phyloP scores from a whole-genome alignment of 2,113 vertebrate species.

The Microcebus ravelobensis region DNA sequence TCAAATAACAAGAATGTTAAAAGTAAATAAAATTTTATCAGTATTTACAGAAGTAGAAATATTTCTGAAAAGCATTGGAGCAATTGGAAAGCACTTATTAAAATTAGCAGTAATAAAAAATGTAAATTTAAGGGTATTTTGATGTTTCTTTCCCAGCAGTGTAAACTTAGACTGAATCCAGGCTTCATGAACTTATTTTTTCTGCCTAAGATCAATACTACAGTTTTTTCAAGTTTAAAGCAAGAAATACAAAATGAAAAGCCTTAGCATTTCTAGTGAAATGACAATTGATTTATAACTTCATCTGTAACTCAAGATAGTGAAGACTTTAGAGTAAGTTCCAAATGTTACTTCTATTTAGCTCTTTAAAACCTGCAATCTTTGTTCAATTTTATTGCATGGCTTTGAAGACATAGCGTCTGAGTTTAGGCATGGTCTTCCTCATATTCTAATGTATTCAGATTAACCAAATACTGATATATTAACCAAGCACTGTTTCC shows the following conservation, averaged over 20 bases:
- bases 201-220: background rate
- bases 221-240: background rate
- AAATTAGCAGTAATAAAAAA: background rate
- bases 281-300: background rate
- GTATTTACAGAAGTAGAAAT: background rate
- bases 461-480: background rate
- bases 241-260: background rate
- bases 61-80: background rate
- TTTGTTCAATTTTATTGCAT: background rate
- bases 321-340: background rate
- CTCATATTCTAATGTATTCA: background rate
- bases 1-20: background rate
- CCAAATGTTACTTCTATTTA: background rate
- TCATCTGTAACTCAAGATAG: background rate
- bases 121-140: background rate
- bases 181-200: background rate
- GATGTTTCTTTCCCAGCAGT: background rate
- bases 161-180: background rate
- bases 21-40: background rate
- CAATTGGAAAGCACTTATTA: slow-evolving; percentile 9
- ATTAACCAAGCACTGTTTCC: background rate
- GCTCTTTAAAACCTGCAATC: background rate
- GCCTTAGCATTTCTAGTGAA: background rate
- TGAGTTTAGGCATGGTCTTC: background rate
- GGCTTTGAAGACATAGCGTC: background rate